Evolutionary conservation across 2,113 vertebrate species (phyloP), one percentile per base, ranked within the genome.

Genomic region (Archocentrus centrarchus): DNA sequence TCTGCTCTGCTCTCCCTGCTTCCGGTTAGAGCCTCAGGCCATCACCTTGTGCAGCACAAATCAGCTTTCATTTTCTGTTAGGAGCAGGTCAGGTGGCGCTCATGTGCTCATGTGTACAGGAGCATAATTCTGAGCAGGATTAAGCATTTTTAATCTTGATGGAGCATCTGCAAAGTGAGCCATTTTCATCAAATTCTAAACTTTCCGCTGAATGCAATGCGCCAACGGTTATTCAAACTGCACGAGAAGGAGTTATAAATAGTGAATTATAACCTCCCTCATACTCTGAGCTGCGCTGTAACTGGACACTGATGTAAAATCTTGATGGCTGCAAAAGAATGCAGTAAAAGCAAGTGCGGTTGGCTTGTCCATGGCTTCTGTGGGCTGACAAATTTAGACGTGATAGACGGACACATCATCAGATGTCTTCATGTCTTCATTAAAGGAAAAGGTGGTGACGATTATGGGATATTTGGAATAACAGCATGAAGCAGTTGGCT

Each of bases 11-110:
- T 47, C 55, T 18, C 55, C 64, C 63, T 37, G 81, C 93, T 88
- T 88, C 93, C 90, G 88, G 92, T 79, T 13, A 68, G 77, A 44
- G 79, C 88, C 86, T 24, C 58, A 27, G 89, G 89, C 84, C 88
- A 50, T 90, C 91, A 93, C 88, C 92, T 93, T 86, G 85, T 86
- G 84, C 47, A 82, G 57, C 84, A 86, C 81, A 88, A 73, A 92
- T 91, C 92, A 91, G 61, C 81, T 91, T 83, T 86, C 80, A 82
- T 87, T 91, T 88, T 85, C 80, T 86, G 85, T 89, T 66, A 82
- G 58, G 64, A 75, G 84, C 83, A 88, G 86, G 77, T 91, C 87
- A 83, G 81, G 58, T 78, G 78, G 76, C 66, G 59, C 50, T 22
- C 20, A 3, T 14, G 63, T 73, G 22, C 17, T 37, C 44, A 50